These are phyloP conservation scores for Cheirogaleus medius DNA, from an alignment of 2,113 vertebrate species.

Conservation along the genomic window DNA sequence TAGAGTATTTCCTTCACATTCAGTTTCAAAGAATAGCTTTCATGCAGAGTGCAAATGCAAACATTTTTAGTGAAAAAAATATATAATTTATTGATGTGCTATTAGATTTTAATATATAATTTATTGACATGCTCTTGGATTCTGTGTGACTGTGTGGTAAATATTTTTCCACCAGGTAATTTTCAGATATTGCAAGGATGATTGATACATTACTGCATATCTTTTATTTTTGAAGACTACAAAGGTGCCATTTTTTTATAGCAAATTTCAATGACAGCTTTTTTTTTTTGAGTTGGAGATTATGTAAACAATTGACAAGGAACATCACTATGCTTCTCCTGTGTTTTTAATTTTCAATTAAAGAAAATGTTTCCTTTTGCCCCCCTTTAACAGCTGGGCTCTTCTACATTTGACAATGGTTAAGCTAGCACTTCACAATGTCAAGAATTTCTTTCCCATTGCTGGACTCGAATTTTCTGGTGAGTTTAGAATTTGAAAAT, in stretches of 20 bases:
- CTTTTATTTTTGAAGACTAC: not conserved
- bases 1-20: conserved; percentile 8
- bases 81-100: not conserved
- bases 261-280: not conserved
- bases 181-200: not conserved
- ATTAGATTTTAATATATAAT: not conserved
- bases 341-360: not conserved
- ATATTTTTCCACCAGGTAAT: conserved; percentile 1
- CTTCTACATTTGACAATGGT: conserved; percentile 96
- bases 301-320: not conserved
- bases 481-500: conserved; percentile 79
- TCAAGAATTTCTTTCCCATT: conserved; percentile 96
- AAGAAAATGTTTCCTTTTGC: not conserved
- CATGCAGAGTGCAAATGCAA: not conserved
- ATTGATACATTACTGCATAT: not conserved
- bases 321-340: not conserved
- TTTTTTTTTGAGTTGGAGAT: not conserved
- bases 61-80: conserved; percentile 29
- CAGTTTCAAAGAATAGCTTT: conserved; percentile 23
- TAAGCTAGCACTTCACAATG: conserved; percentile 93
- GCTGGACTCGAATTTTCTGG: conserved; percentile 95
- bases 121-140: not conserved
- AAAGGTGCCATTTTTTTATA: not conserved
- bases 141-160: not conserved
- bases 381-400: conserved; percentile 89